These are phyloP conservation scores for Hippotragus niger DNA, from an alignment of 2,113 vertebrate species.

Conservation along the genomic window DNA sequence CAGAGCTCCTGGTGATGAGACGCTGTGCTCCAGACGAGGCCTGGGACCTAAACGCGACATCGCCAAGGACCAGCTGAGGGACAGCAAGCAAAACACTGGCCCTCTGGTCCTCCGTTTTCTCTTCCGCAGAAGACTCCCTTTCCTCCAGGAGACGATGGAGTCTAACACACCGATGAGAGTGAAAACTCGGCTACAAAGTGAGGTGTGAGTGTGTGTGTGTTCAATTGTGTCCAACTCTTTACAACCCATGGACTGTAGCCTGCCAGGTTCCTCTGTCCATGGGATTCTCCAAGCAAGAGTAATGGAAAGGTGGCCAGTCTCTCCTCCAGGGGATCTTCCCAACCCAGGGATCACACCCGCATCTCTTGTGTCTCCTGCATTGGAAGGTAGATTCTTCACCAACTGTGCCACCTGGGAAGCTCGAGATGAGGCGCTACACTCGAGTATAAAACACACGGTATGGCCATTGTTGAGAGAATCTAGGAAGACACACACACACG, in stretches of 20 bases:
- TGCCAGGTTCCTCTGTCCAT: background rate
- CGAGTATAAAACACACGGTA: rapidly evolving
- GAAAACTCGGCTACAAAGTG: background rate
- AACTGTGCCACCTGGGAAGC: background rate
- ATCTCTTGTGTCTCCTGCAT: background rate
- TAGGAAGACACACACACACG: background rate
- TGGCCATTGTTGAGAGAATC: background rate
- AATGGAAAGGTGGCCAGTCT: background rate
- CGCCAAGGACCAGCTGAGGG: background rate
- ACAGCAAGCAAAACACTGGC: background rate
- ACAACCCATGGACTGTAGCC: background rate
- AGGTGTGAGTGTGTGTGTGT: background rate
- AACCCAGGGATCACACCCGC: background rate
- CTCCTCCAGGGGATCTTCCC: background rate
- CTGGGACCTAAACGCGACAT: background rate
- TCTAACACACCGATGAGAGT: background rate
- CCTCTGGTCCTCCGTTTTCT: too few relatives aligned
- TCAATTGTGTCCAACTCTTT: background rate
- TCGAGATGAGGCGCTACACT: background rate
- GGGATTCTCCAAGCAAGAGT: background rate
- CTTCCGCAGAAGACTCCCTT: background rate
- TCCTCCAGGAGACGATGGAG: background rate
- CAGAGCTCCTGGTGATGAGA: background rate
- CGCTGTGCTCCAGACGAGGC: rapidly evolving
- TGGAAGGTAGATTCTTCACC: background rate